A percentile compares a stretch with the other conserved stretches of the same genome.
phyloP scores from a whole-genome alignment of 2,113 vertebrate genomes.

The Anolis carolinensis region DNA sequence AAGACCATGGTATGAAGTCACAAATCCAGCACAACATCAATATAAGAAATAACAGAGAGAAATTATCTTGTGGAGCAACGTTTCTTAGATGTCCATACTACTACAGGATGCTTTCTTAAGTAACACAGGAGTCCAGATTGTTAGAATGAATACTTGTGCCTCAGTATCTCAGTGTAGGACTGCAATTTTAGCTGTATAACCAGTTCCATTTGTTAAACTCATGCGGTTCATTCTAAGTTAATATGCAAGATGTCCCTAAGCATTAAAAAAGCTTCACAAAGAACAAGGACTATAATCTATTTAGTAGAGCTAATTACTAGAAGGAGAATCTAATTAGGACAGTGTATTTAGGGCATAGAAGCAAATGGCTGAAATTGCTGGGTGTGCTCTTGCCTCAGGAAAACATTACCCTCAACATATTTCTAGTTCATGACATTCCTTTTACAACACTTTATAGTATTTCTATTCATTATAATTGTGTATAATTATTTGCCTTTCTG shows the following conservation, averaged over 20 bases:
- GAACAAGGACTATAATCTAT: constrained; percentile 35
- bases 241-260: constrained; percentile 36
- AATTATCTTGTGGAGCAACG: neutral
- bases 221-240: constrained; percentile 37
- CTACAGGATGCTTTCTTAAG: neutral
- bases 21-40: neutral
- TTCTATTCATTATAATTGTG: constrained; percentile 16
- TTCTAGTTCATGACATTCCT: constrained; percentile 8
- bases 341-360: constrained; percentile 50
- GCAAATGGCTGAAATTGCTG: constrained; percentile 44
- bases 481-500: constrained; percentile 23
- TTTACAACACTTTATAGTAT: neutral
- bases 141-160: constrained; percentile 5
- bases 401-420: constrained; percentile 13
- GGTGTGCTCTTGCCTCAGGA: constrained; percentile 22
- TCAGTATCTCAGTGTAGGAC: neutral
- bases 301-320: constrained; percentile 66
- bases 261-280: constrained; percentile 38
- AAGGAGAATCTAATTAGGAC: constrained; percentile 61
- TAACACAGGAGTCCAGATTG: constrained; percentile 22
- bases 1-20: too few species aligned
- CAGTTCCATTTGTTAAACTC: constrained; percentile 2
- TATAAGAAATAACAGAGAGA: neutral
- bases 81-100: neutral
- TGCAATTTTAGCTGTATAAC: constrained; percentile 7